Base-by-base conservation (phyloP, 2,113 vertebrate genomes). In the Notothenia rossii region DNA sequence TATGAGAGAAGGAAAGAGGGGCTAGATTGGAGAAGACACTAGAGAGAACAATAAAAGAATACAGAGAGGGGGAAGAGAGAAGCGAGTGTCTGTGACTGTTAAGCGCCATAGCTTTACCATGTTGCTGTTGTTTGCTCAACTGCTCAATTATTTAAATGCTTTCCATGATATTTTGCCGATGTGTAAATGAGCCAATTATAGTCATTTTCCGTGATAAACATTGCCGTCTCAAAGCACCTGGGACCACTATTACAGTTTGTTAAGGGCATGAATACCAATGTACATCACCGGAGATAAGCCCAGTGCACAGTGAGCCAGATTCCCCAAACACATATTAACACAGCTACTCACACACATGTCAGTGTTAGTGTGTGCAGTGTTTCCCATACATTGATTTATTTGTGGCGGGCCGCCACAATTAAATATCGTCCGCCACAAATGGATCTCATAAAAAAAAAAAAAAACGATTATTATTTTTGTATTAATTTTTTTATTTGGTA, bases 121-220 rank as follows among this genome's bases (percentile, higher is more conserved):
- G 66, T 54, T 71, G 70, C 43, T 74, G 48, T 56, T 61, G 71
- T 81, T 87, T 69, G 71, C 75, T 81, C 58, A 46, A 45, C 74
- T 79, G 83, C 67, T 71, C 75, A 80, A 77, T 86, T 90, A 90
- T 91, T 92, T 86, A 88, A 69, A 90, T 82, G 80, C 17, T 76
- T 60, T 69, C 67, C 55, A 56, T 88, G 83, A 80, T 90, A 88
- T 85, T 91, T 86, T 85, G 78, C 73, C 10, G 36, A 88, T 92
- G 90, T 91, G 82, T 84, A 93, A 92, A 94, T 93, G 86, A 91
- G 72, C 89, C 88, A 94, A 93, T 93, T 95, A 93, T 74, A 88
- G 83, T 76, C 73, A 89, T 91, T 92, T 88, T 91, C 83, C 79
- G 83, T 93, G 89, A 93, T 90, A 93, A 92, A 91, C 88, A 90